Percentiles rank a stretch among this genome's conserved stretches.
Evolutionary conservation across 2,888 invertebrate genomes (phyloP).

Genomic region (Bombylius major): DNA sequence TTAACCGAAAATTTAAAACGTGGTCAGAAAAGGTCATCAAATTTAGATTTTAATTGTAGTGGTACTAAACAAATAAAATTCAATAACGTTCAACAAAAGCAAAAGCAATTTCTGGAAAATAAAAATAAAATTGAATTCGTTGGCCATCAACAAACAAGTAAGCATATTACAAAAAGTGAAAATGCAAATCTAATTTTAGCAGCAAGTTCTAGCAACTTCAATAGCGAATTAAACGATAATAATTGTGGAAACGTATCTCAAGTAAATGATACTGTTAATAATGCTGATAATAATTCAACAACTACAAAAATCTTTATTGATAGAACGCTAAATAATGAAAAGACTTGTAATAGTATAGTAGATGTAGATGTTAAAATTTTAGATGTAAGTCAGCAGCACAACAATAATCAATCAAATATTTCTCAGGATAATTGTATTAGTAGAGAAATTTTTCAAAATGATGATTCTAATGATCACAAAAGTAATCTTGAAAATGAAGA

Average conservation of each 20-base stretch:
- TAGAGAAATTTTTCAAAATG: too few species aligned
- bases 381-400: constrained; percentile 1
- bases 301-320: not conserved
- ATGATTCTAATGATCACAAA: too few species aligned
- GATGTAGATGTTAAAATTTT: not conserved
- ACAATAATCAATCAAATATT: not conserved
- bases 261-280: not conserved
- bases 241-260: not conserved
- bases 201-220: not conserved
- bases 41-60: constrained; percentile 12
- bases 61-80: constrained; percentile 14
- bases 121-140: constrained; percentile 1
- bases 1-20: constrained; percentile 7
- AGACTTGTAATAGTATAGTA: constrained; percentile 9
- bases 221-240: not conserved
- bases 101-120: not conserved
- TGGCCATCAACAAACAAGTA: not conserved
- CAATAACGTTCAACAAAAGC: not conserved
- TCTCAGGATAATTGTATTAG: too few species aligned
- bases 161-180: too few species aligned
- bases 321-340: constrained; percentile 1
- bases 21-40: constrained; percentile 13
- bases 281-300: not conserved
- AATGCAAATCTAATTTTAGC: not conserved
- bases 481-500: too few species aligned